A percentile compares a stretch with the other conserved stretches of the same genome.
These are phyloP conservation scores for Phrynocephalus vlangalii DNA, from an alignment of 2,797 vertebrate species.

Conservation along the genomic window DNA sequence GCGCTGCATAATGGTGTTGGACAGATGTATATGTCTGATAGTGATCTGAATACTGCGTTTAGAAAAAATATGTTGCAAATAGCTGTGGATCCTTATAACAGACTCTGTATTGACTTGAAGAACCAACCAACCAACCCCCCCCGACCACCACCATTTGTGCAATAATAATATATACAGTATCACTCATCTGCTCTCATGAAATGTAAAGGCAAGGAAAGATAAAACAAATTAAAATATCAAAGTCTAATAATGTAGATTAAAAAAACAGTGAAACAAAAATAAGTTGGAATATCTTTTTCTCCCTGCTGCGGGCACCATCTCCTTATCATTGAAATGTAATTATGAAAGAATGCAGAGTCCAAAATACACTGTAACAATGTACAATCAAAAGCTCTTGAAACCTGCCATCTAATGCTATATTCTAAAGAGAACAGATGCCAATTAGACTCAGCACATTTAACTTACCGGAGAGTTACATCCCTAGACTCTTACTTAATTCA, in stretches of 20 bases:
- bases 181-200: constrained; percentile 20
- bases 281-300: constrained; percentile 34
- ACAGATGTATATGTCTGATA: too few species aligned
- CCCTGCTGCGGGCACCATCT: not conserved
- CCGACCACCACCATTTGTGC: not conserved
- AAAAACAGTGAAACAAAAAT: constrained; percentile 37
- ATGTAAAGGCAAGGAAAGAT: constrained; percentile 35
- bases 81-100: not conserved
- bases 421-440: constrained; percentile 27
- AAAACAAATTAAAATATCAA: constrained; percentile 48
- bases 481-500: constrained; percentile 27
- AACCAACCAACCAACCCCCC: not conserved
- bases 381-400: constrained; percentile 34
- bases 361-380: constrained; percentile 29
- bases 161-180: constrained; percentile 33
- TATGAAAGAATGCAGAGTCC: constrained; percentile 35
- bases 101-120: constrained; percentile 20
- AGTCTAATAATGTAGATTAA: constrained; percentile 29
- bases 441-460: constrained; percentile 29
- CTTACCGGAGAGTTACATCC: constrained; percentile 9
- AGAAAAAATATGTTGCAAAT: too few species aligned
- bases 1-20: not conserved
- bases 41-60: too few species aligned
- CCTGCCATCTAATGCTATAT: constrained; percentile 30
- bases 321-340: constrained; percentile 35